These are phyloP conservation scores for Leptobrachium leishanense DNA, from an alignment of 2,113 vertebrate species.

Conservation along the genomic window DNA sequence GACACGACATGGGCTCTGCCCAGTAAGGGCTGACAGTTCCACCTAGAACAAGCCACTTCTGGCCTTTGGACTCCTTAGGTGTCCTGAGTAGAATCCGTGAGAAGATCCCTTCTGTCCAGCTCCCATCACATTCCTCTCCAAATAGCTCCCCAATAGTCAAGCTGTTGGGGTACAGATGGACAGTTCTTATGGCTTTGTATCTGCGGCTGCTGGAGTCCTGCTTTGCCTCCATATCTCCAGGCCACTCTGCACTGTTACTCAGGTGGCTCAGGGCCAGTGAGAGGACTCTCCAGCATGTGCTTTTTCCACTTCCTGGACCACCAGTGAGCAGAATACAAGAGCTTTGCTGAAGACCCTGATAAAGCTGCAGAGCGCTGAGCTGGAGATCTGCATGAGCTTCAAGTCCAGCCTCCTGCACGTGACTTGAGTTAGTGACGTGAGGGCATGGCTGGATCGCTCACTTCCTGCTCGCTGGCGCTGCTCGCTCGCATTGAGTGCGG, in stretches of 20 bases:
- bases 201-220: constrained; percentile 15
- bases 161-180: constrained; percentile 74
- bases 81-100: constrained; percentile 46
- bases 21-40: constrained; percentile 68
- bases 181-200: constrained; percentile 60
- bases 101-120: constrained; percentile 68
- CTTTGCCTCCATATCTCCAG: neutral
- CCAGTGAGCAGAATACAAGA: constrained; percentile 73
- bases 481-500: too few species aligned
- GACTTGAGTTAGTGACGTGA: too few species aligned
- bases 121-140: constrained; percentile 63
- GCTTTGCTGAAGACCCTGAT: constrained; percentile 64
- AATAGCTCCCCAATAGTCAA: constrained; percentile 69
- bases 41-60: constrained; percentile 79
- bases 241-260: constrained; percentile 47
- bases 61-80: neutral
- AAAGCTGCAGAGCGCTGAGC: constrained; percentile 63
- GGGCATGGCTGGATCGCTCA: too few species aligned
- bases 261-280: constrained; percentile 68
- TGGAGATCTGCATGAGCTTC: constrained; percentile 57
- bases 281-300: constrained; percentile 69
- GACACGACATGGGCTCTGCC: constrained; percentile 72
- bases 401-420: constrained; percentile 59
- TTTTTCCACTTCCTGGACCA: constrained; percentile 81
- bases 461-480: too few species aligned